phyloP scores from a whole-genome alignment of 2,113 vertebrate genomes.

The Xyrauchen texanus region DNA sequence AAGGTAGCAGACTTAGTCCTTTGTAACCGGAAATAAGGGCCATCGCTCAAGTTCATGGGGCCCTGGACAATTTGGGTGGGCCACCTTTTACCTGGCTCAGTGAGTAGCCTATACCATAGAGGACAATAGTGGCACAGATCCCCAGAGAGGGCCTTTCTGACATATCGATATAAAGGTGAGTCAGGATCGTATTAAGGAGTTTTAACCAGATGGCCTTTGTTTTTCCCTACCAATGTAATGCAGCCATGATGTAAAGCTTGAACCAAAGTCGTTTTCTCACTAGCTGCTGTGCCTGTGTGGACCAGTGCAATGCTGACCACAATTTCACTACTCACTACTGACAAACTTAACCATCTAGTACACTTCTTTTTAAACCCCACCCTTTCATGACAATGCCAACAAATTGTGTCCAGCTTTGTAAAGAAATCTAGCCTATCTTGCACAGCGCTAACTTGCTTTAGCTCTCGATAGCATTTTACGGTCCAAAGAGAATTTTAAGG shows the following conservation, averaged over 20 bases:
- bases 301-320: slow-evolving; percentile 72
- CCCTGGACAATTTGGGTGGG: too few relatives aligned
- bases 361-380: slow-evolving; percentile 18
- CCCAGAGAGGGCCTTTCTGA: too few relatives aligned
- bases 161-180: slow-evolving; percentile 65
- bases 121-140: not conserved
- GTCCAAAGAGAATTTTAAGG: slow-evolving; percentile 35
- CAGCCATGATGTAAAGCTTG: slow-evolving; percentile 96
- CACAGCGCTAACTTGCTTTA: slow-evolving; percentile 21
- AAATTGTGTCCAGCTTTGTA: slow-evolving; percentile 1
- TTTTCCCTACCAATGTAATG: slow-evolving; percentile 71
- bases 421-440: not conserved
- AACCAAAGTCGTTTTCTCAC: slow-evolving; percentile 99
- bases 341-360: slow-evolving; percentile 77
- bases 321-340: slow-evolving; percentile 86
- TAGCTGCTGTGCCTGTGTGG: slow-evolving; percentile 95
- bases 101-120: too few relatives aligned
- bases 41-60: too few relatives aligned
- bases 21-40: not conserved
- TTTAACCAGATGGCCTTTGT: slow-evolving; percentile 65
- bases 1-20: not conserved
- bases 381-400: not conserved
- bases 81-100: too few relatives aligned
- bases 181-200: slow-evolving; percentile 78
- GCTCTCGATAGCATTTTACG: slow-evolving; percentile 29